Evolutionary conservation across 1,140 invertebrate species (phyloP).

Genomic region (Anthonomus grandis): DNA sequence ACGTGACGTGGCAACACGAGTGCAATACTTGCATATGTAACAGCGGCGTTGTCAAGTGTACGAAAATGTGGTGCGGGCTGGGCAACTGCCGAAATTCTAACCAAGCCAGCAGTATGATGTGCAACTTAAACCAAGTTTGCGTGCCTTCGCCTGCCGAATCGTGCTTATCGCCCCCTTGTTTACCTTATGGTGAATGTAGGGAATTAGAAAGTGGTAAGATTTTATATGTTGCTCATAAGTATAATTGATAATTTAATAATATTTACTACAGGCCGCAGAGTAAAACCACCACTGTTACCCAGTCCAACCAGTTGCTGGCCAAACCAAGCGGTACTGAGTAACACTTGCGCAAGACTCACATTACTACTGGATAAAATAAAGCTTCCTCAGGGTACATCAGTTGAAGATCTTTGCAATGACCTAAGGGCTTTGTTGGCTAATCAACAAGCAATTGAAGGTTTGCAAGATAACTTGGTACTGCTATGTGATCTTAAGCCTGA

Average conservation of each 20-base stretch:
- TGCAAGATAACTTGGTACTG: slow-evolving; percentile 60
- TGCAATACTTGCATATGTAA: slow-evolving; percentile 82
- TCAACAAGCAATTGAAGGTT: slow-evolving; percentile 54
- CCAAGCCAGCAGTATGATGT: slow-evolving; percentile 45
- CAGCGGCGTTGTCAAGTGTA: slow-evolving; percentile 72
- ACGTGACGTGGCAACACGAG: slow-evolving; percentile 65
- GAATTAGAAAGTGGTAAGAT: slow-evolving; percentile 62
- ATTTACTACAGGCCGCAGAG: slow-evolving; percentile 51
- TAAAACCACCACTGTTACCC: slow-evolving; percentile 70
- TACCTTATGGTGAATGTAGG: slow-evolving; percentile 77
- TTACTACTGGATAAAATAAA: slow-evolving; percentile 67
- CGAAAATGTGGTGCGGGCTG: slow-evolving; percentile 79
- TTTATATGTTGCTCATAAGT: neutral
- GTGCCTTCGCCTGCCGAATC: slow-evolving; percentile 71
- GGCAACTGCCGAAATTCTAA: slow-evolving; percentile 68
- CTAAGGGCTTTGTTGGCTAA: slow-evolving; percentile 66
- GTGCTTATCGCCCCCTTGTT: slow-evolving; percentile 74
- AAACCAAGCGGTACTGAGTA: slow-evolving; percentile 62
- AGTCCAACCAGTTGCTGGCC: slow-evolving; percentile 77
- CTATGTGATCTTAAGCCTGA: slow-evolving; percentile 77
- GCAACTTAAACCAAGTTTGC: slow-evolving; percentile 66
- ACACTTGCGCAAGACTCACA: slow-evolving; percentile 71
- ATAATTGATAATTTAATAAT: neutral
- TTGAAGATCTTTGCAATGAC: slow-evolving; percentile 66
- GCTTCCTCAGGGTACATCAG: slow-evolving; percentile 64